A percentile compares a stretch with the other conserved stretches of the same genome.
Conservation (phyloP, 2,113 vertebrate genomes). For the Bagarius yarrelli region DNA sequence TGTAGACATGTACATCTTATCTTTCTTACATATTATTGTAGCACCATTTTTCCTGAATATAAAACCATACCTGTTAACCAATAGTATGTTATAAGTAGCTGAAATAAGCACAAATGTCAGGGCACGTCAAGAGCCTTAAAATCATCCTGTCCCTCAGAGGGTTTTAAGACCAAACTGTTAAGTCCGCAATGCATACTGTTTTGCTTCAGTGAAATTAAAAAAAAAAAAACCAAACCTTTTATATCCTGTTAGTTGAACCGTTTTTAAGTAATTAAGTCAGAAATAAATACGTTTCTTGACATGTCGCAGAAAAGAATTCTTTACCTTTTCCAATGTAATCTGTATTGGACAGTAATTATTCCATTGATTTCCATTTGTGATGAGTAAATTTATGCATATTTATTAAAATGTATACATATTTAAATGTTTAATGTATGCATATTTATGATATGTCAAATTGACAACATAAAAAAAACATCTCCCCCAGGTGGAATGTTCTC, state of each 20-base stretch:
- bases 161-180: not conserved
- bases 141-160: too few species aligned
- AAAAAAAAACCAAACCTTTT: not conserved
- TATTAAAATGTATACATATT: not conserved
- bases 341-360: not conserved
- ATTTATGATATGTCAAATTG: not conserved
- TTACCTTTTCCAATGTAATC: not conserved
- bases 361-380: not conserved
- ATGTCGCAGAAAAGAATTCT: not conserved
- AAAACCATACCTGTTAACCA: too few species aligned
- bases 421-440: not conserved
- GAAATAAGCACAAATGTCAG: too few species aligned
- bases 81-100: too few species aligned
- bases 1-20: too few species aligned
- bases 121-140: too few species aligned
- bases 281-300: not conserved
- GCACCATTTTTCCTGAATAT: too few species aligned
- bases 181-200: not conserved
- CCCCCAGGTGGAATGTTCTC: not conserved
- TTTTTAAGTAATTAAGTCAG: not conserved
- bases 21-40: too few species aligned
- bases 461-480: not conserved
- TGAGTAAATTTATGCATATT: not conserved
- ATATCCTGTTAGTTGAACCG: not conserved
- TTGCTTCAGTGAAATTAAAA: not conserved